Base-by-base conservation (phyloP, 2,888 invertebrate species). In the Dichetophora obliterata region DNA sequence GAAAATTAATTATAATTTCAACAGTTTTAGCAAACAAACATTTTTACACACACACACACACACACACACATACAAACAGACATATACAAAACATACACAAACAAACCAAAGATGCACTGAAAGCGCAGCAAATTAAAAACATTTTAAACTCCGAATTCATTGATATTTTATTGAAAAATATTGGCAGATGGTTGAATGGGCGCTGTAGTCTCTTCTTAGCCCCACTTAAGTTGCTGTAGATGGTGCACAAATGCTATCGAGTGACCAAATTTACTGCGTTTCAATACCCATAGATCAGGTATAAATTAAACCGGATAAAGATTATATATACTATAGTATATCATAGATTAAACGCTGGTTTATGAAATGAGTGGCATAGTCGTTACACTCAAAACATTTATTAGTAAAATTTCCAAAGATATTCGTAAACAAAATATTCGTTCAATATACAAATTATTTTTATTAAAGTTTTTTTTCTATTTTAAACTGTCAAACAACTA, bases 171-270 rank as follows among this genome's bases (percentile, higher is more conserved):
- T 66, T 22, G 14, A 1, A 63, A 66, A 66, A 11, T 43, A 43
- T 19, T 66, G 43, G 50, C 68, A 68, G 68, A 22, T 68, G 48
- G 68, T 68, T 68, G 2, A 48, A 5, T 68, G 27, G 34, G 5
- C 27, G 34, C 31, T 34, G 34, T 16, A 27, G 63, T 5, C 59
- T 19, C 22, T 27, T 14, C 31, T 16, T 34, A 43, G 27, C 63
- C 31, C 14, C 31, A 31, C 24, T 63, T n/a, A 63, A 63, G 31
- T 16, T 37, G 37, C 37, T 37, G 43, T 14, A 43, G 43, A 2
- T 11, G 11, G 11, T 43, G 14, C 43, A 11, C 43, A 11, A 43
- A 43, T 2, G n/a, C n/a, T n/a, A n/a, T 43, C 11, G 14, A 43
- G 43, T 43, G 43, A 43, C 43, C 11, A 43, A 43, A 43, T 14